Conservation (phyloP, 2,888 invertebrate genomes). For the Meta bourneti region DNA sequence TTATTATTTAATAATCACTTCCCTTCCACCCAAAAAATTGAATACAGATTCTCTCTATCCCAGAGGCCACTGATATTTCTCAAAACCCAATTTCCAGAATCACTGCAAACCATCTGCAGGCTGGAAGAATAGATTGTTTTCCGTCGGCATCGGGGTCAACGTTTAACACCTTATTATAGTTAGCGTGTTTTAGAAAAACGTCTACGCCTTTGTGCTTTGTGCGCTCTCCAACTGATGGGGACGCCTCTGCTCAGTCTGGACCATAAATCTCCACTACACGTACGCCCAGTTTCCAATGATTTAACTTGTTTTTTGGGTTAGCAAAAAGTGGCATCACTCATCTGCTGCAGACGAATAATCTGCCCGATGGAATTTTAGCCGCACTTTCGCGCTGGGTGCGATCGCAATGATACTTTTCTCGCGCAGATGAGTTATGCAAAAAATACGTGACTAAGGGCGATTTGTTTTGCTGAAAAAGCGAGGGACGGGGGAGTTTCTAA, state of each 20-base stretch:
- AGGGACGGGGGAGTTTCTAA: not conserved
- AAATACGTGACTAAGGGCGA: not conserved
- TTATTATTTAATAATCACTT: too few relatives aligned
- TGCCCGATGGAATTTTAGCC: not conserved
- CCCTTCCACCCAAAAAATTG: not conserved
- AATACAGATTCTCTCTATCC: constrained; percentile 6
- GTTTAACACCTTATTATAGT: constrained; percentile 64
- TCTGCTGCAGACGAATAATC: constrained; percentile 16
- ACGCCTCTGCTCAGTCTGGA: constrained; percentile 43
- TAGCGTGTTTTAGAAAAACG: constrained; percentile 32
- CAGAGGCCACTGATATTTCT: not conserved
- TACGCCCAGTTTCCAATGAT: constrained; percentile 44
- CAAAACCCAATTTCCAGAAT: constrained; percentile 56
- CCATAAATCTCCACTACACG: constrained; percentile 62
- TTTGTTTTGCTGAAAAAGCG: not conserved
- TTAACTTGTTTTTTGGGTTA: constrained; percentile 10
- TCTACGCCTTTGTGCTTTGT: constrained; percentile 65
- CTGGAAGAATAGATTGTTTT: constrained; percentile 9
- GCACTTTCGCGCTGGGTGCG: not conserved
- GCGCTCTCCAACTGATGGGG: constrained; percentile 22
- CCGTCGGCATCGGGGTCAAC: constrained; percentile 34
- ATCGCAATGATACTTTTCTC: too few relatives aligned
- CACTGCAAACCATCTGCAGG: constrained; percentile 24
- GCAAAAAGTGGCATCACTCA: constrained; percentile 3
- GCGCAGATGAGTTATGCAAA: not conserved